Base-by-base conservation (phyloP, 2,888 invertebrate genomes). In the Drosophila austrosaltans region DNA sequence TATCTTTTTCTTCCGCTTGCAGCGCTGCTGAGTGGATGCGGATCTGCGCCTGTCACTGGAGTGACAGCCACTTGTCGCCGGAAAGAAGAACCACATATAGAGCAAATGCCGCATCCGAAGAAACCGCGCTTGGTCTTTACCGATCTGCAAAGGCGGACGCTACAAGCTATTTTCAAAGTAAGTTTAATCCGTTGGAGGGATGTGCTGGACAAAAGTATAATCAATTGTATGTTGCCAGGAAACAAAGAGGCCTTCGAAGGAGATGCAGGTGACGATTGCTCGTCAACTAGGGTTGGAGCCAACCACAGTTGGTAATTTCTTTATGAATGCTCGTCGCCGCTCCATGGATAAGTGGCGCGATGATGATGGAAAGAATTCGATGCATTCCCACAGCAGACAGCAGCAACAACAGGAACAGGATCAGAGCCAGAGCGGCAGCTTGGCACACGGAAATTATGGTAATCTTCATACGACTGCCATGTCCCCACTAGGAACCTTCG, bases 161-260 rank as follows among this genome's bases (percentile, higher is more conserved):
- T 99, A 93, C 99, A 99, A 95, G 99, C 99, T 94, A 99, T 99
- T 95, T 99, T 99, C 96, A 99, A 99, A 95, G 98, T 98, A 93
- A 68, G 70, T 32, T 12, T n/a, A 58, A 1, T 32, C 10, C 30
- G 10, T n/a, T 25, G 48, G 3, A 22, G 25, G 1, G 1, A 59
- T 48, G 12, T 10, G 4, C 30, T 48, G 20, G 36, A 7, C 4
- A 28, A n/a, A 16, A 53, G 7, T 20, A 30, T 28, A 32, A 56
- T 16, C 25, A 8, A 22, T 39, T 36, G 54, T 0, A 20, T 39
- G 16, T n/a, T 20, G 48, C 25, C 12, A 98, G 97, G 99, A 99
- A 95, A 99, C 99, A 74, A 99, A 99, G 93, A 95, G 99, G 93
- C 99, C 99, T 86, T 98, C 98, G 82, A 99, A 99, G 94, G 99